phyloP scores from a whole-genome alignment of 2,113 vertebrate species.

The Solea senegalensis region DNA sequence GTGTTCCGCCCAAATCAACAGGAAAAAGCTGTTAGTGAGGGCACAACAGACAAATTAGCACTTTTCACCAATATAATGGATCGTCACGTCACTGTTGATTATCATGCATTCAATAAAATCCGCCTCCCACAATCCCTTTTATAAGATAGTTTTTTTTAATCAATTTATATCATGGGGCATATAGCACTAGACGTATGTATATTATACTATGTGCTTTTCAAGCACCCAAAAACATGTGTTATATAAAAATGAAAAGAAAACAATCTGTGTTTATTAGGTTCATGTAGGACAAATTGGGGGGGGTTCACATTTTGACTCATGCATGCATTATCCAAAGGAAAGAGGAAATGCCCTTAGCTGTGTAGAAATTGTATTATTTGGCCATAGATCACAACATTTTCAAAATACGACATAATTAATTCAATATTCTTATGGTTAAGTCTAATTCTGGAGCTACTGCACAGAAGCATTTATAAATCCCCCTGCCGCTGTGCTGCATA shows the following conservation, averaged over 20 bases:
- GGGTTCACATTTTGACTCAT: too few relatives aligned
- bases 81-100: not conserved
- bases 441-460: too few relatives aligned
- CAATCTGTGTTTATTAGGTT: not conserved
- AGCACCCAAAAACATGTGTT: not conserved
- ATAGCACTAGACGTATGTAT: not conserved
- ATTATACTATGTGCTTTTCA: not conserved
- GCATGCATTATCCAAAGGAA: too few relatives aligned
- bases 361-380: not conserved
- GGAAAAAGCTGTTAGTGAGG: too few relatives aligned
- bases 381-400: not conserved
- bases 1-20: not conserved
- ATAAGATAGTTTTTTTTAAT: slow-evolving; percentile 23
- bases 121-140: slow-evolving; percentile 41
- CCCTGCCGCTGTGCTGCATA: too few relatives aligned
- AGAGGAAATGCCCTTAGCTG: not conserved
- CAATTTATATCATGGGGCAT: slow-evolving; percentile 36
- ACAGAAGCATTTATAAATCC: too few relatives aligned
- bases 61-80: not conserved
- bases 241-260: not conserved
- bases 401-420: too few relatives aligned
- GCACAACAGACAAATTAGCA: not conserved
- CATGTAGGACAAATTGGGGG: not conserved
- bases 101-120: slow-evolving; percentile 8
- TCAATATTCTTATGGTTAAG: too few relatives aligned